Base-by-base conservation (phyloP, 2,113 vertebrate species). In the Malurus melanocephalus region DNA sequence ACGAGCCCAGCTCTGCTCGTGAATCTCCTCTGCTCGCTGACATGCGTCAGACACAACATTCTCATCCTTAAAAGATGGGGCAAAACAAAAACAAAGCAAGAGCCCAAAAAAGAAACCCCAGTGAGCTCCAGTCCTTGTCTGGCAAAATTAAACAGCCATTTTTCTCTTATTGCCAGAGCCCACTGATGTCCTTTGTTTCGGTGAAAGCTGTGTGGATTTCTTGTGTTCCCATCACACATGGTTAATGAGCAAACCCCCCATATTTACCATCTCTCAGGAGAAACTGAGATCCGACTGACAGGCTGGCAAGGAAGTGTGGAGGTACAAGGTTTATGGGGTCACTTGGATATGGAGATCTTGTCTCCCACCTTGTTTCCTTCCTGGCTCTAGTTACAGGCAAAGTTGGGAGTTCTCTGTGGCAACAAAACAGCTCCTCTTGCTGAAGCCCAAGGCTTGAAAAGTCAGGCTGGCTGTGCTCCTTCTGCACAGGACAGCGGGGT, bases 41-140 rank as follows among this genome's bases (percentile, higher is more conserved):
- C 92, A 92, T 3, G 87, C 80, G 87, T 81, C 93, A 86, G 90
- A 93, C 92, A 91, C 62, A 93, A 92, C 86, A 88, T 74, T 80
- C 74, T 71, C 83, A 89, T 96, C 91, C 82, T 76, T 68, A 78
- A 91, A 91, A 95, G 91, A 82, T 80, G 88, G 35, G 92, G 83
- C 24, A n/a, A 94, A 93, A n/a, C 60, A 77, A 85, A 94, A 88
- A 35, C 64, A 67, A 86, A 93, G 40, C 66, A 71, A 90, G 66
- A 90, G 84, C 60, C 69, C 53, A 42, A 45, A 83, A 42, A 45
- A 83, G 85, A 87, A 88, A 9, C 0, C 21, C 38, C 48, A 68
- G 52, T 9, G 76, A 94, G 83, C 64, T 71, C 32, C 89, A 76
- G 52, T 49, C 59, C 57, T 78, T 65, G 92, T 76, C 94, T 95